phyloP scores from a whole-genome alignment of 2,797 vertebrate species.

The Decapterus maruadsi region DNA sequence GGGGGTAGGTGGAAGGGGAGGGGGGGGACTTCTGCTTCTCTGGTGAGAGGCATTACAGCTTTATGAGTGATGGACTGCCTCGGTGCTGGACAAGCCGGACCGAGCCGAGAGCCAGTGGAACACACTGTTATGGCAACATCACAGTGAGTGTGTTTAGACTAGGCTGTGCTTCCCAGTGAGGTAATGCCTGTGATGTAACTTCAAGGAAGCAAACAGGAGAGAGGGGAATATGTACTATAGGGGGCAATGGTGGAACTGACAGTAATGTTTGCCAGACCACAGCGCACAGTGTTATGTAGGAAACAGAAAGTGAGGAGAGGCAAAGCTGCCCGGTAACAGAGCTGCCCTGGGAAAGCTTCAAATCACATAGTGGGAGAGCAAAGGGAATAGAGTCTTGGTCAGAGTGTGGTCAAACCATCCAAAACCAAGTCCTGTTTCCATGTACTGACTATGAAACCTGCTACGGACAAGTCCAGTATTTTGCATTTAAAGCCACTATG shows the following conservation, averaged over 20 bases:
- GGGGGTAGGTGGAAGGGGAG: neutral
- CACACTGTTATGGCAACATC: conserved; percentile 85
- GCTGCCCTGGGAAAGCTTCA: conserved; percentile 27
- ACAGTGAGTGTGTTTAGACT: conserved; percentile 80
- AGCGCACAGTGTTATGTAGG: conserved; percentile 47
- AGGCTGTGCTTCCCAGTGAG: conserved; percentile 70
- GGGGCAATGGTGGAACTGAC: conserved; percentile 51
- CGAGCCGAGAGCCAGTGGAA: conserved; percentile 55
- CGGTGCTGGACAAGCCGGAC: conserved; percentile 31
- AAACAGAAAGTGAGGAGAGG: conserved; percentile 49
- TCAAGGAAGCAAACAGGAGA: conserved; percentile 60
- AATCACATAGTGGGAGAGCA: conserved; percentile 16
- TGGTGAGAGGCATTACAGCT: conserved; percentile 63
- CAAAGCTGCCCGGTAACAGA: conserved; percentile 33
- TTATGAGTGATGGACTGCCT: conserved; percentile 68
- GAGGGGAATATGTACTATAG: conserved; percentile 47
- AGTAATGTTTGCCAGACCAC: conserved; percentile 72
- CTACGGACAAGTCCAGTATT: neutral
- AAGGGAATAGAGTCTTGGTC: neutral
- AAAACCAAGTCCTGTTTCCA: conserved; percentile 3
- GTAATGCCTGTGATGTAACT: conserved; percentile 85
- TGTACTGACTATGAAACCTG: neutral
- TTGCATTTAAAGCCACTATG: neutral
- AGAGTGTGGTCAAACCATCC: neutral
- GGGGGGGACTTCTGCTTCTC: conserved; percentile 53